A percentile compares a stretch with the other conserved stretches of the same genome.
Conservation (phyloP, 92 coral and sea anemone genomes). For the Phenganax marumi region DNA sequence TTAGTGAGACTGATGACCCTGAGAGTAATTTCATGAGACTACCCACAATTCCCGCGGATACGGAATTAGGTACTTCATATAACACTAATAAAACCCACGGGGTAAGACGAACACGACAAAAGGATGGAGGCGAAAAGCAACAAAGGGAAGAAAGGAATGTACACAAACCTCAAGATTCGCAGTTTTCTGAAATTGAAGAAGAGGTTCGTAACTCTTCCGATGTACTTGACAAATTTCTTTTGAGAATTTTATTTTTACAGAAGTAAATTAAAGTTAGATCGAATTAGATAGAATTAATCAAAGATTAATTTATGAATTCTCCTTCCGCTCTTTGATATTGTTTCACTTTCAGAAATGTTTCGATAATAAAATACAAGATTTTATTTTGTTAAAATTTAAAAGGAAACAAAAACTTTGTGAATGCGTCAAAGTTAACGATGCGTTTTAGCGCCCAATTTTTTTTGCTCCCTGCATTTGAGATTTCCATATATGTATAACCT, state of each 20-base stretch:
- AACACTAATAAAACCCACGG: neutral
- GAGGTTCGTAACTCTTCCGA: neutral
- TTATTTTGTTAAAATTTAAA: too few relatives aligned
- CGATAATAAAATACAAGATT: too few relatives aligned
- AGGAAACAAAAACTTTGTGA: too few relatives aligned
- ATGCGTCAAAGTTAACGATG: too few relatives aligned
- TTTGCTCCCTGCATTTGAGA: neutral
- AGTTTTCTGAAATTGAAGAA: slow-evolving; percentile 10
- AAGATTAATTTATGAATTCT: too few relatives aligned
- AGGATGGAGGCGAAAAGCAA: neutral
- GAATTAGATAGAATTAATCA: too few relatives aligned
- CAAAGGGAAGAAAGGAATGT: neutral
- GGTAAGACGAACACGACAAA: neutral
- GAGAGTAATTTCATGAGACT: slow-evolving; percentile 13
- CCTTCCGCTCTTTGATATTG: too few relatives aligned
- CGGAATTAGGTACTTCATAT: neutral
- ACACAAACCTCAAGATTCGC: neutral
- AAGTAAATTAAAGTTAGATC: too few relatives aligned
- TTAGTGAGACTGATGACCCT: slow-evolving; percentile 1
- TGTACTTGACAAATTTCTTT: too few relatives aligned
- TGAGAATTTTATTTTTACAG: too few relatives aligned
- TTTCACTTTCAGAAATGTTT: too few relatives aligned
- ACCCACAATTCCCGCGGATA: slow-evolving; percentile 13
- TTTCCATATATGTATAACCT: too few relatives aligned
- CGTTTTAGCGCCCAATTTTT: neutral